Evolutionary conservation across 2,797 vertebrate species (phyloP).

Genomic region (Sphenodon punctatus): DNA sequence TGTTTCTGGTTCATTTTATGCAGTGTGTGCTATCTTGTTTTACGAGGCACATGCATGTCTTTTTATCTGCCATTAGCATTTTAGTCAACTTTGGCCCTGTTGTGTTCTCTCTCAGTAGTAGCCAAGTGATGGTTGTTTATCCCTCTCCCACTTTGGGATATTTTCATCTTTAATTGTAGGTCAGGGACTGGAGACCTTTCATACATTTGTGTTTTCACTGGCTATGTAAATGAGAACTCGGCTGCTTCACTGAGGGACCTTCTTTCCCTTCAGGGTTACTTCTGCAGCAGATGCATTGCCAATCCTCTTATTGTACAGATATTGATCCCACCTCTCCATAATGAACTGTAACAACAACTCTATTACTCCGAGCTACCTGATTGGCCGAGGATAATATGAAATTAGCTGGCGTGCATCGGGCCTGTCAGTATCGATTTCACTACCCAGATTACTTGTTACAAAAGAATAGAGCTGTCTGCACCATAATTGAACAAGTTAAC

Average conservation of each 20-base stretch:
- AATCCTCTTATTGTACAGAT: conserved; percentile 78
- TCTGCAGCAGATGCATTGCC: conserved; percentile 70
- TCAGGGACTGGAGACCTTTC: conserved; percentile 33
- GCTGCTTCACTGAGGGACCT: conserved; percentile 30
- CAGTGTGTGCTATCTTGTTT: conserved; percentile 4
- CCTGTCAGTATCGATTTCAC: conserved; percentile 98
- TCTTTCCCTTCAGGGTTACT: conserved; percentile 58
- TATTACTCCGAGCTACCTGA: conserved; percentile 87
- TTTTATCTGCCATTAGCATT: conserved; percentile 55
- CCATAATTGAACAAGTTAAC: conserved; percentile 99
- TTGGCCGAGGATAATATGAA: conserved; percentile 98
- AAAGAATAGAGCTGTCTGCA: conserved; percentile 99
- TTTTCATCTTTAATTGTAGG: conserved; percentile 54
- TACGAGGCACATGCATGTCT: background rate
- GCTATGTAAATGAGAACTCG: conserved; percentile 34
- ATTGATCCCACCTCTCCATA: conserved; percentile 90
- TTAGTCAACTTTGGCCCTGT: conserved; percentile 18
- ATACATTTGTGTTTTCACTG: conserved; percentile 22
- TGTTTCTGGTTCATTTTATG: conserved; percentile 23
- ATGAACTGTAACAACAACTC: conserved; percentile 97
- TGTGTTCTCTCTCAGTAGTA: conserved; percentile 50
- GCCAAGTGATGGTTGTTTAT: background rate
- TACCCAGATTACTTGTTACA: conserved; percentile 99
- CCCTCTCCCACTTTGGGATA: conserved; percentile 50
- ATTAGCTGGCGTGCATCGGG: conserved; percentile 94